Evolutionary conservation across 1,140 invertebrate genomes (phyloP), one percentile per base, ranked within the genome.

Genomic region (Phenacoccus solenopsis): DNA sequence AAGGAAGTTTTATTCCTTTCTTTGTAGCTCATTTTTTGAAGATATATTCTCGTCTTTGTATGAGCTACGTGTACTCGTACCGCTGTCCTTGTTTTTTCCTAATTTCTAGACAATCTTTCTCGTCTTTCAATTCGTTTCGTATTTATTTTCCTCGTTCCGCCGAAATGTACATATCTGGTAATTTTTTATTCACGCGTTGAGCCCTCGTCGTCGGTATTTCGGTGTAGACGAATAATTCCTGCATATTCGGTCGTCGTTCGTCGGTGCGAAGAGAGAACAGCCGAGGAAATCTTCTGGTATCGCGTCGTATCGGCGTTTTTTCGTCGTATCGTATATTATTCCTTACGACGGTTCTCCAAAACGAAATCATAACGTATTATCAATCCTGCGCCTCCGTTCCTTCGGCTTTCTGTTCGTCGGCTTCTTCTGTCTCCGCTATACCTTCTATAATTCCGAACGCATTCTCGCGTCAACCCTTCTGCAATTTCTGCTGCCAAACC

Each of bases 291-390:
- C 13, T 32, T 32, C 30, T 5, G 13, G 30, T 13, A 5, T 32
- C 13, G 5, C 30, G 13, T 32, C 30, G 30, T 32, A 7, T 13
- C 5, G 13, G 13, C 13, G 5, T 32, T 32, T 32, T 32, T 32
- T 32, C 13, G 5, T 32, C 13, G 5, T 7, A 32, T 32, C 30
- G 30, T 32, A 24, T 27, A 5, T 64, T 64, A 4, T 27, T 64
- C 59, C 25, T 10, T 16, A 20, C 21, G 10, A 64, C 32, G 25
- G 10, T 64, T 4, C 4, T 25, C 59, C 2, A 24, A 24, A 64
- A 64, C 22, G 59, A 64, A 64, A 16, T 25, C 59, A 64, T 64
- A 64, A 64, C 59, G 59, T 25, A 64, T 64, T 64, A 64, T 64
- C 59, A 64, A 64, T 64, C 59, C 13, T 64, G 21, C 59, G 59